Evolutionary conservation across 2,113 vertebrate genomes (phyloP).

Genomic region (Caranx ignobilis): DNA sequence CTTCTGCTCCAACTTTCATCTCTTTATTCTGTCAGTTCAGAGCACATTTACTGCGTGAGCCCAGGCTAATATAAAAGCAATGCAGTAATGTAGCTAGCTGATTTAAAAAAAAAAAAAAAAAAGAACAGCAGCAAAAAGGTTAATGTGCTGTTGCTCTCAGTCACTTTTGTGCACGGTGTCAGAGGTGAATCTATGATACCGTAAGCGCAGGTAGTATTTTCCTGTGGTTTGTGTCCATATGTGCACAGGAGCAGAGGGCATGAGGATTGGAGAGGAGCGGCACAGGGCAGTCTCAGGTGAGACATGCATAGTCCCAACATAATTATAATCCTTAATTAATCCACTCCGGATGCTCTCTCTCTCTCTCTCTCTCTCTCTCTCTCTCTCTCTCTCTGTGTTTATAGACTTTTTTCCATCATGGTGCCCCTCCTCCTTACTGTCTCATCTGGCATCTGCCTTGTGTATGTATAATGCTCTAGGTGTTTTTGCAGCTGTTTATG

Average conservation of each 20-base stretch:
- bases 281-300: conserved; percentile 77
- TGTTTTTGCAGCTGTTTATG: conserved; percentile 75
- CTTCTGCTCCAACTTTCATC: not conserved
- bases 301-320: conserved; percentile 75
- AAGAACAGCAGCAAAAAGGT: conserved; percentile 34
- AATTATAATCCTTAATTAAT: conserved; percentile 86
- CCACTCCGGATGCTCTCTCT: conserved; percentile 69
- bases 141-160: conserved; percentile 55
- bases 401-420: conserved; percentile 70
- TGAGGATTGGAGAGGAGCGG: conserved; percentile 64
- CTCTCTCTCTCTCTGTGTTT: conserved; percentile 59
- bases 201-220: conserved; percentile 64
- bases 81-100: not conserved
- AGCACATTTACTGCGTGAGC: conserved; percentile 4
- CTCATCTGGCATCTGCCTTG: conserved; percentile 70
- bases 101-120: conserved; percentile 46
- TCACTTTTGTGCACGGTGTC: conserved; percentile 46
- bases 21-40: not conserved
- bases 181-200: conserved; percentile 62
- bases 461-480: conserved; percentile 66
- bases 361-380: conserved; percentile 25
- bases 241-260: conserved; percentile 66
- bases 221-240: conserved; percentile 68
- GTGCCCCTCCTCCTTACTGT: conserved; percentile 48
- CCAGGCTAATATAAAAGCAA: conserved; percentile 14